phyloP scores from a whole-genome alignment of 2,113 vertebrate species.

The Oplegnathus fasciatus region DNA sequence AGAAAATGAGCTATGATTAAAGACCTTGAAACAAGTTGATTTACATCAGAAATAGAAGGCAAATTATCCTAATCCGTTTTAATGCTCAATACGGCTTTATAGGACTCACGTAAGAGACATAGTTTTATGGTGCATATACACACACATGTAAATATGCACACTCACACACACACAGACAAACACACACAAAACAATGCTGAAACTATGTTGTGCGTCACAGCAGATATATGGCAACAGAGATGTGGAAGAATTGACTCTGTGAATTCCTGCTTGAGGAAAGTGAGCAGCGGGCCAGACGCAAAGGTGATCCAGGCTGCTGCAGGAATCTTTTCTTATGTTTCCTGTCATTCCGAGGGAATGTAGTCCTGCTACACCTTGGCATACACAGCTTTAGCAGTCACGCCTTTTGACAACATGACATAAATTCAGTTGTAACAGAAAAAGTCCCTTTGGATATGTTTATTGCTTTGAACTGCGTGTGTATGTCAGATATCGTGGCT shows the following conservation, averaged over 20 bases:
- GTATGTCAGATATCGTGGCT: conserved; percentile 25
- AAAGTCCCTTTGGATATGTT: conserved; percentile 27
- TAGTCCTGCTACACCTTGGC: conserved; percentile 49
- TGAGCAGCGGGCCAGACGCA: conserved; percentile 41
- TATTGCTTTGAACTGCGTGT: conserved; percentile 19
- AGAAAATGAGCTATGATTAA: conserved; percentile 53
- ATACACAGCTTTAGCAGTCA: conserved; percentile 36
- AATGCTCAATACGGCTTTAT: not conserved
- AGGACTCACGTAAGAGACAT: not conserved
- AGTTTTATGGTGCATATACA: not conserved
- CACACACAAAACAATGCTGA: conserved; percentile 32
- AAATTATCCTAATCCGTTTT: conserved; percentile 38
- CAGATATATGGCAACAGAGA: conserved; percentile 54
- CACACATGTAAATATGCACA: not conserved
- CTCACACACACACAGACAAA: not conserved
- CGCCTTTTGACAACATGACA: conserved; percentile 51
- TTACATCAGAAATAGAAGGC: conserved; percentile 39
- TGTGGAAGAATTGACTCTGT: conserved; percentile 63
- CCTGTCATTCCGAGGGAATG: conserved; percentile 39
- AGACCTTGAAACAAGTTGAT: conserved; percentile 42
- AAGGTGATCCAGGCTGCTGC: conserved; percentile 51
- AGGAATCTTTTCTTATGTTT: conserved; percentile 45
- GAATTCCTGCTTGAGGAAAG: conserved; percentile 33
- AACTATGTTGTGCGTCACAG: conserved; percentile 38
- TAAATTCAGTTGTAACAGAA: conserved; percentile 34